Evolutionary conservation across 30 jellyfish, hydroid and myxozoan species (phyloP).

Genomic region (Hydractinia symbiolongicarpus): DNA sequence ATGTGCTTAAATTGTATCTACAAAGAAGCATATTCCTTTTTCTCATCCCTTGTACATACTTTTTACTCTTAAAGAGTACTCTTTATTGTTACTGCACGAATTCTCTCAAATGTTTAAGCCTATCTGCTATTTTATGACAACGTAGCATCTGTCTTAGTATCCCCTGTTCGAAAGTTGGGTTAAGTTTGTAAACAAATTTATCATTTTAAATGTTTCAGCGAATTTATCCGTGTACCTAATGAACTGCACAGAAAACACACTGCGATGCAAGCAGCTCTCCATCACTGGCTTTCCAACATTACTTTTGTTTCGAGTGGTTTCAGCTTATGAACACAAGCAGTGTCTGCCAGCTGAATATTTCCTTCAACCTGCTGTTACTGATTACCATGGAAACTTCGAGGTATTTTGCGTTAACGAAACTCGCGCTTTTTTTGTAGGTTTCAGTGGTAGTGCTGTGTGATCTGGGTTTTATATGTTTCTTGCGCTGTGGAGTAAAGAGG

Average conservation of each 20-base stretch:
- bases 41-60: no score
- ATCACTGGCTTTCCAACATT: conserved; percentile 29
- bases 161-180: not conserved
- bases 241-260: conserved; percentile 23
- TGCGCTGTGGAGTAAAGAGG: no score
- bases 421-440: no score
- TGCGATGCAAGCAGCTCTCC: not conserved
- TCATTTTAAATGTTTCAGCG: not conserved
- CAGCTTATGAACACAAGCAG: not conserved
- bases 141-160: not conserved
- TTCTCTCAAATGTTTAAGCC: no score
- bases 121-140: no score
- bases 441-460: no score
- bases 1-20: no score
- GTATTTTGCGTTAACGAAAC: not conserved
- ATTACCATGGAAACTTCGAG: conserved; percentile 21
- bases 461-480: no score
- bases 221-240: conserved; percentile 13
- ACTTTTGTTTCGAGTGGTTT: conserved; percentile 16
- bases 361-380: not conserved
- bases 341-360: conserved; percentile 9
- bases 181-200: no score
- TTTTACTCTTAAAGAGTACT: no score
- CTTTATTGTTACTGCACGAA: no score
- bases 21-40: no score